Evolutionary conservation across 2,888 invertebrate species (phyloP), one percentile per base, ranked within the genome.

Genomic region (Synanthedon andrenaeformis): DNA sequence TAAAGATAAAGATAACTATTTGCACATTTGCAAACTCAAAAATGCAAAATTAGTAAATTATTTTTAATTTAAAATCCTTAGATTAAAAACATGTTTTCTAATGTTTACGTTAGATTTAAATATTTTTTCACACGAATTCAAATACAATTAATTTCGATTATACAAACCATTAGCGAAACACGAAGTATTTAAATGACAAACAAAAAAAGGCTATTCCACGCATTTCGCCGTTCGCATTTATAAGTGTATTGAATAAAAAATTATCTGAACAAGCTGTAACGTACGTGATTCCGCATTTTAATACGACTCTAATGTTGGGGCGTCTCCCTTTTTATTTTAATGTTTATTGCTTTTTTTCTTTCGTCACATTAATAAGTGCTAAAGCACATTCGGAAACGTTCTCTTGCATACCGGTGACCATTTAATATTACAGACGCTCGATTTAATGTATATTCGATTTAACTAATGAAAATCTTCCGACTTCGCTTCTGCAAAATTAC

Each of bases 201-300:
- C 35, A 42, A 53, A 10, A 35, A 45, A 14, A 45, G 35, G n/a
- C 66, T 57, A 64, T 74, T 79, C 74, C 57, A 71, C 66, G 58
- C 60, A 62, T 70, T 68, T 59, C 67, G 53, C 63, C 62, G 71
- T 69, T 62, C 72, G 71, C 69, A 75, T 76, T 75, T 72, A 65
- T 74, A 77, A 77, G 74, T 74, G 75, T 79, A 81, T 79, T 79
- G 78, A 76, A 61, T 57, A 75, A 78, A 79, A 69, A 62, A 35
- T 35, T 35, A 68, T 63, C 64, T 62, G 67, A 70, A 72, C 72
- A 63, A 64, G 72, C 69, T 66, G 73, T 79, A 77, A 83, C 79
- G 81, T 79, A 77, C 86, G 86, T 87, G 86, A 85, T 83, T 77
- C 73, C 76, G 86, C 85, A 87, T 86, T 84, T 84, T 81, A 83